Base-by-base conservation (phyloP, 1,140 invertebrate species). In the Saxidomus purpurata region DNA sequence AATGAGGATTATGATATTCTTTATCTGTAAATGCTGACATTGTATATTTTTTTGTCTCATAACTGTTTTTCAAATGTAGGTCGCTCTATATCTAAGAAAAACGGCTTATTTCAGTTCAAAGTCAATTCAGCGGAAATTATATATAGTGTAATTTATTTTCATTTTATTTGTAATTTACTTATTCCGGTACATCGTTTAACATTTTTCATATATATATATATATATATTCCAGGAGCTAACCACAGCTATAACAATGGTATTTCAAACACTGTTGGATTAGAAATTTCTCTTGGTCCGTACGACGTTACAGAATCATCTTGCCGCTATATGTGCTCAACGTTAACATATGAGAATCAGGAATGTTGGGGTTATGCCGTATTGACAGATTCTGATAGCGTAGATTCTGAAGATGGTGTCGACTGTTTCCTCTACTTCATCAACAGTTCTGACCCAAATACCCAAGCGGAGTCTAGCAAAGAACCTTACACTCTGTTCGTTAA, bases 361-460 rank as follows among this genome's bases (percentile, higher is more conserved):
- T 85, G 83, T 31, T 85, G 83, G 83, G 69, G 43, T 9, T 85
- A 36, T 28, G 43, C 83, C 2, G 15, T 36, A 25, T 28, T 19
- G 11, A 0, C 15, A 47, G 43, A 4, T 15, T 0, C 15, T 28
- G 43, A 4, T 15, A 43, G 6, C 43, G 47, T 11, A 34, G 34
- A 28, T 36, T 17, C 28, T 1, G 49, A 76, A 15, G 15, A 19
- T 1, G 0, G 1, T 13, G 34, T 22, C 1, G 47, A 55, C 3
- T 79, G 76, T 25, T 38, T 36, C 17, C 47, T 79, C 9, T 55
- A 34, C 31, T 79, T 79, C 36, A 0, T 0, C n/a, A 79, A 79
- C 31, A 19, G 1, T 47, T 19, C 76, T 4, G 13, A 38, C 22
- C 1, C 47, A 55, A 77, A 43, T 36, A 49, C 28, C 8, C 0